phyloP scores from a whole-genome alignment of 2,888 invertebrate species.

The Hyposoter dolosus region DNA sequence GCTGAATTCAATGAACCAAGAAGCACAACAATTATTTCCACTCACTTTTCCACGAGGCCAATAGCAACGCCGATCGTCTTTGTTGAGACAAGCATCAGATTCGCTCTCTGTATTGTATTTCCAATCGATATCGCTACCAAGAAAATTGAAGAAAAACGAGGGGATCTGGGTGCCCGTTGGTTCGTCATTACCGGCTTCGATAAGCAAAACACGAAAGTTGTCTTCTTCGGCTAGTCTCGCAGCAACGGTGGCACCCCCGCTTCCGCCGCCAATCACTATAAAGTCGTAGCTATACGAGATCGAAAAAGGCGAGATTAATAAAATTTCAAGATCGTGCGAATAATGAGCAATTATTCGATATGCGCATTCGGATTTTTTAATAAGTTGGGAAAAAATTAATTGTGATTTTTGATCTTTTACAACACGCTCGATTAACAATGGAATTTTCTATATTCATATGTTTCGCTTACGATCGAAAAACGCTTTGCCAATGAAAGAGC shows the following conservation, averaged over 20 bases:
- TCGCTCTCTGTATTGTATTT: slow-evolving; percentile 94
- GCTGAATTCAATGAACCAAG: not conserved
- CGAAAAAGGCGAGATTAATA: not conserved
- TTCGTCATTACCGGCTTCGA: slow-evolving; percentile 94
- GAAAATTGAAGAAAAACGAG: slow-evolving; percentile 95
- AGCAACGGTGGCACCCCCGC: slow-evolving; percentile 90
- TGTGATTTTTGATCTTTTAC: not conserved
- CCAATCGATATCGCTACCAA: slow-evolving; percentile 95
- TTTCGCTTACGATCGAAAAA: not conserved
- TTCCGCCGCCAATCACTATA: slow-evolving; percentile 91
- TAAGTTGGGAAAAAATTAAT: not conserved
- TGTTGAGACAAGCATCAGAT: slow-evolving; percentile 90
- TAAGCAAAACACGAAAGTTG: slow-evolving; percentile 89
- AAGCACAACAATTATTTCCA: not conserved
- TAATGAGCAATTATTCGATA: not conserved
- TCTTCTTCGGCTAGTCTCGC: slow-evolving; percentile 90
- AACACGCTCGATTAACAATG: not conserved
- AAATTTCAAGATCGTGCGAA: not conserved
- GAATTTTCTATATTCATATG: not conserved
- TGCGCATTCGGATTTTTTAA: not conserved
- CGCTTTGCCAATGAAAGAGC: slow-evolving; percentile 24
- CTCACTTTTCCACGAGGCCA: slow-evolving; percentile 94
- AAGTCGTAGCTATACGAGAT: slow-evolving; percentile 88
- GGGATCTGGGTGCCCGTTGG: slow-evolving; percentile 96
- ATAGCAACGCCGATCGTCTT: slow-evolving; percentile 90